These are phyloP conservation scores for Toxotes chatareus DNA, from an alignment of 2,113 vertebrate species.

Conservation along the genomic window DNA sequence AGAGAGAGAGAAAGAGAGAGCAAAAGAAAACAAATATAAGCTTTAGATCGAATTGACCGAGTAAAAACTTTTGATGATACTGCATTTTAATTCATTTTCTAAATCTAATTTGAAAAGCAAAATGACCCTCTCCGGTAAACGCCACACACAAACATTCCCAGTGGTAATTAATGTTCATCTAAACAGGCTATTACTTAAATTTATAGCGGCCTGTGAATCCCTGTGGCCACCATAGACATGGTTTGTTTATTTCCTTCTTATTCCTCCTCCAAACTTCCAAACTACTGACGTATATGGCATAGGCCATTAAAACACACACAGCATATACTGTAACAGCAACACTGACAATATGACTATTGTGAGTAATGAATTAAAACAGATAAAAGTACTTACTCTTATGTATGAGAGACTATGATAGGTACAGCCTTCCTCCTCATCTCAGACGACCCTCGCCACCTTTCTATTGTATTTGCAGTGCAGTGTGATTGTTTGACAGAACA, in stretches of 20 bases:
- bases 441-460: no score
- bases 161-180: not conserved
- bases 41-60: not conserved
- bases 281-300: not conserved
- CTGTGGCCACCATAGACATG: not conserved
- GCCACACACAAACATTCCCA: conserved; percentile 4
- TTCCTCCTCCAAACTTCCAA: not conserved
- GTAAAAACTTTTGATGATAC: not conserved
- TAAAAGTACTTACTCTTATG: not conserved
- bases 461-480: no score
- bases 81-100: conserved; percentile 21
- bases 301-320: not conserved
- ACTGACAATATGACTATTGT: not conserved
- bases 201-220: conserved; percentile 22
- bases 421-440: no score
- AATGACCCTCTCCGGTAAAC: conserved; percentile 33
- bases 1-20: not conserved
- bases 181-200: not conserved
- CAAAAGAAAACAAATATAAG: not conserved
- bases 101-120: conserved; percentile 38
- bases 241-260: not conserved
- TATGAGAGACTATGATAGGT: no score
- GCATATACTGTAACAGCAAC: not conserved
- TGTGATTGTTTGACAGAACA: no score
- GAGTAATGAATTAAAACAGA: not conserved